Percentiles rank a stretch among this genome's conserved stretches.
Conservation (phyloP, 2,888 invertebrate species). For the Hyppa rectilinea region DNA sequence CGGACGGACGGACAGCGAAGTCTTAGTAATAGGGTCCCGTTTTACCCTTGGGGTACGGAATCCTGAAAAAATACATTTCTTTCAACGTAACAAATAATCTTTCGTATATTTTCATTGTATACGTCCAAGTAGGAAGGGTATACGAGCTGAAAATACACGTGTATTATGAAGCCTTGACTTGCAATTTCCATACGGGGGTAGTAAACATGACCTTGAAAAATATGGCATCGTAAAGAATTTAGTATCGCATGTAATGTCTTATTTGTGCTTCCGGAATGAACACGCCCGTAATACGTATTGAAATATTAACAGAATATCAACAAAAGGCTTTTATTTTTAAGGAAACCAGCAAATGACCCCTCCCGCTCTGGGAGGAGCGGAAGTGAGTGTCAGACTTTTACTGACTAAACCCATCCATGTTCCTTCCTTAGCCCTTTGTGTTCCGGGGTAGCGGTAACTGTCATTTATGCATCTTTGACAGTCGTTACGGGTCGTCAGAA, state of each 20-base stretch:
- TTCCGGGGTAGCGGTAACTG: no score
- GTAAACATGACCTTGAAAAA: constrained; percentile 19
- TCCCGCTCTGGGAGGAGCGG: no score
- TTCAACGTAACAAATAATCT: neutral
- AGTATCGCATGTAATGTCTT: constrained; percentile 31
- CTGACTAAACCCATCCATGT: no score
- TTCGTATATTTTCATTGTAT: neutral
- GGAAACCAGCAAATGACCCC: no score
- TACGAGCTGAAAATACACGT: constrained; percentile 4
- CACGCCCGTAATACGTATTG: neutral
- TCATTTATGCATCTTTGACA: no score
- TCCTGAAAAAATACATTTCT: no score
- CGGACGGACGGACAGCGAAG: no score
- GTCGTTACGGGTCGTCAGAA: no score
- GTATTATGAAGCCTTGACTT: constrained; percentile 8
- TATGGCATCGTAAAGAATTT: constrained; percentile 24
- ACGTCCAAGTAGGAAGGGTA: neutral
- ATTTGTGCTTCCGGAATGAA: constrained; percentile 26
- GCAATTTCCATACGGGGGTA: constrained; percentile 21
- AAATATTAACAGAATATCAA: neutral
- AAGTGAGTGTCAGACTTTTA: neutral
- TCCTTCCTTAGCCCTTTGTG: no score
- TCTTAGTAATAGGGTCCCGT: no score
- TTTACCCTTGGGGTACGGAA: no score
- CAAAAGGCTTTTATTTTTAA: no score